phyloP scores from a whole-genome alignment of 2,888 invertebrate species.

The Diaprepes abbreviatus region DNA sequence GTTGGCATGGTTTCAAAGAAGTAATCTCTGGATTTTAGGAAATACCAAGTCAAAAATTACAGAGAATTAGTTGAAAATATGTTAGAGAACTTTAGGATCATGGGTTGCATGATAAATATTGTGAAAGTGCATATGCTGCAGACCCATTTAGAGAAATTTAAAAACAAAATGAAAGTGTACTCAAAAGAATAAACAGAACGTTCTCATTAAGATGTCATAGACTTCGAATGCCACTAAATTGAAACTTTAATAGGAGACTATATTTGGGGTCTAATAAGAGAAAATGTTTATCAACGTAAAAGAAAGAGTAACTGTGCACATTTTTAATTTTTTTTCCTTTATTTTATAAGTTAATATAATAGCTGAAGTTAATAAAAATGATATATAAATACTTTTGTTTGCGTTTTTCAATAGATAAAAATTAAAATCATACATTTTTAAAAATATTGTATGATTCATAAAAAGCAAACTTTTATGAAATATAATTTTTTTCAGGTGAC shows the following conservation, averaged over 20 bases:
- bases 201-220: slow-evolving; percentile 57
- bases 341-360: slow-evolving; percentile 30
- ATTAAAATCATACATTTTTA: slow-evolving; percentile 22
- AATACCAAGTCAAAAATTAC: slow-evolving; percentile 56
- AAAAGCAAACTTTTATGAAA: slow-evolving; percentile 28
- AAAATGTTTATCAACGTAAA: slow-evolving; percentile 26
- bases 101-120: slow-evolving; percentile 54
- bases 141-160: slow-evolving; percentile 56
- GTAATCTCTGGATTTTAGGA: slow-evolving; percentile 45
- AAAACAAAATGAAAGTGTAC: slow-evolving; percentile 55
- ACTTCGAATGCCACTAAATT: too few relatives aligned
- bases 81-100: slow-evolving; percentile 49
- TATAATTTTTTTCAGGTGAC: slow-evolving; percentile 21
- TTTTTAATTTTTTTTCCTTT: too few relatives aligned
- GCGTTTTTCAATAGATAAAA: slow-evolving; percentile 10
- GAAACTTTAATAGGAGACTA: slow-evolving; percentile 56
- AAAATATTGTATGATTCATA: not conserved
- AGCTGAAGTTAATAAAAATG: slow-evolving; percentile 1
- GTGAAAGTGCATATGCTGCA: slow-evolving; percentile 57
- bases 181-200: slow-evolving; percentile 59
- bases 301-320: slow-evolving; percentile 31
- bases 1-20: slow-evolving; percentile 41
- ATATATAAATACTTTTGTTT: slow-evolving; percentile 28
- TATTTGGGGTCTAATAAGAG: slow-evolving; percentile 30
- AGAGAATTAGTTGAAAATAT: slow-evolving; percentile 52